Percentiles rank a stretch among this genome's conserved stretches.
Evolutionary conservation across 1,140 invertebrate genomes (phyloP).

Genomic region (Drosophila azteca): DNA sequence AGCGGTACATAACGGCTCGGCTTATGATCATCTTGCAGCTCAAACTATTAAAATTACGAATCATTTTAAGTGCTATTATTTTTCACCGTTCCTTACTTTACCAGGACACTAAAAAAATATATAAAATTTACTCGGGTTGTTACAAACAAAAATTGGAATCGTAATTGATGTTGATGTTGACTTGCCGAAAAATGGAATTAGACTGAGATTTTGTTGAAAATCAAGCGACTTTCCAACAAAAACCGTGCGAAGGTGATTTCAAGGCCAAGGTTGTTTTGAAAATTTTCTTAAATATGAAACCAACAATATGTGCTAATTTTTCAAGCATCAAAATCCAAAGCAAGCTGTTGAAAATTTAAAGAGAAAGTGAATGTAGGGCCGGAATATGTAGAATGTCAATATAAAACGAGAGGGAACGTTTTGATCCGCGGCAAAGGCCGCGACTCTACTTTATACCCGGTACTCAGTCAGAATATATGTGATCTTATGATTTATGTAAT

Average conservation of each 20-base stretch:
- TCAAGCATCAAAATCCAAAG: too few species aligned
- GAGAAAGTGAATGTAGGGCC: too few species aligned
- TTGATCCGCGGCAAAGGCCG: too few species aligned
- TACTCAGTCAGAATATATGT: too few species aligned
- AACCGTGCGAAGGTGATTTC: neutral
- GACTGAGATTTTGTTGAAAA: conserved; percentile 4
- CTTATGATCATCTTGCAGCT: conserved; percentile 42
- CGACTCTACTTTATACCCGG: too few species aligned
- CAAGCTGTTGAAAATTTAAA: too few species aligned
- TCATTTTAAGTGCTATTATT: conserved; percentile 33
- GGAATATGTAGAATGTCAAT: too few species aligned
- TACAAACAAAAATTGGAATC: conserved; percentile 7
- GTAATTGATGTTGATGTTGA: conserved; percentile 24
- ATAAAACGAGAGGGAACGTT: too few species aligned
- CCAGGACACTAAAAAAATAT: conserved; percentile 1
- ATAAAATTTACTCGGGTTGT: conserved; percentile 1
- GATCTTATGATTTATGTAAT: too few species aligned
- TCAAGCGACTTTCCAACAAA: conserved; percentile 8
- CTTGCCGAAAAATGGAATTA: conserved; percentile 31
- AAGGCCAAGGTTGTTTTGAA: conserved; percentile 11
- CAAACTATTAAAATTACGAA: conserved; percentile 44
- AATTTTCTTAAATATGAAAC: too few species aligned
- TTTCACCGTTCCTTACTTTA: neutral
- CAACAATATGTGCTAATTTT: too few species aligned
- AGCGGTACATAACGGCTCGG: conserved; percentile 11